Evolutionary conservation across 2,113 vertebrate genomes (phyloP).

Genomic region (Terrapene triunguis): DNA sequence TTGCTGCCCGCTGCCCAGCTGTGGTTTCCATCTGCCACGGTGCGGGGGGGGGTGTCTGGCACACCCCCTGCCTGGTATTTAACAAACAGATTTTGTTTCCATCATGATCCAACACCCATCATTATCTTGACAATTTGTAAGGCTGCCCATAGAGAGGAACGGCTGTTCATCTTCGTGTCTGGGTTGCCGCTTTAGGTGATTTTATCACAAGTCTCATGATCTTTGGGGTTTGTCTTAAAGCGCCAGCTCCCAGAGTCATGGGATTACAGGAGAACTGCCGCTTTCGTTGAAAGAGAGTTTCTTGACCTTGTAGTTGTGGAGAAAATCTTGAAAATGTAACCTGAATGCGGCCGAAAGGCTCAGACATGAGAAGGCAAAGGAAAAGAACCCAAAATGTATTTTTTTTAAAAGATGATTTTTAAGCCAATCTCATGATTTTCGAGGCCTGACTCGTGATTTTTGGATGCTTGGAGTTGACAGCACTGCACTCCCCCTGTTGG

Average conservation of each 20-base stretch:
- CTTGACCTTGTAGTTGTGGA: neutral
- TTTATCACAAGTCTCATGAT: neutral
- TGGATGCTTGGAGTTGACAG: neutral
- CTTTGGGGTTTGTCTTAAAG: neutral
- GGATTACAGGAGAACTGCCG: neutral
- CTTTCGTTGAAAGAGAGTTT: neutral
- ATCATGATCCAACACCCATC: neutral
- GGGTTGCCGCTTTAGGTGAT: neutral
- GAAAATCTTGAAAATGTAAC: neutral
- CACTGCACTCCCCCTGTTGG: neutral
- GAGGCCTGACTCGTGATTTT: neutral
- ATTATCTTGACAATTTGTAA: neutral
- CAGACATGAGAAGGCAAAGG: neutral
- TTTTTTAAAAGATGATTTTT: neutral
- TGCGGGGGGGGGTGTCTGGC: neutral
- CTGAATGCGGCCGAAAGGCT: neutral
- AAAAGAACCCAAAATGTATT: neutral
- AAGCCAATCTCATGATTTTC: neutral
- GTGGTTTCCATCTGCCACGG: neutral
- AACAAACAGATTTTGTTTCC: neutral
- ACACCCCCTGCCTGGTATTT: neutral
- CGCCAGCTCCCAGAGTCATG: neutral
- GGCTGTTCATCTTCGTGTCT: neutral
- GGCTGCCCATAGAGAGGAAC: neutral
- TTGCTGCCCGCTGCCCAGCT: neutral